These are phyloP conservation scores for Turdus rufiventris DNA, from an alignment of 2,113 vertebrate genomes.

Conservation along the genomic window DNA sequence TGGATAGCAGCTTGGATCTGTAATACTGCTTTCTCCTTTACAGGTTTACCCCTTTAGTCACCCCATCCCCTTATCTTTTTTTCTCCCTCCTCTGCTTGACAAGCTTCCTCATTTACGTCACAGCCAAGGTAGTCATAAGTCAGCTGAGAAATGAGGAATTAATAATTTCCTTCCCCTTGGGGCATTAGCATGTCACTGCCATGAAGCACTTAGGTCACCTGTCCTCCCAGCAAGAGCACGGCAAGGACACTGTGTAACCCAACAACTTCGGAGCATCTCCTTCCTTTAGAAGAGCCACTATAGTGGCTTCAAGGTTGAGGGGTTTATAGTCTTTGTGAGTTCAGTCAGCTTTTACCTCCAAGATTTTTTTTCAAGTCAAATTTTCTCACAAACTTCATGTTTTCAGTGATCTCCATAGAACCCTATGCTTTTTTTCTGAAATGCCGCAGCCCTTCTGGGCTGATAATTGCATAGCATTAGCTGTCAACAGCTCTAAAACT, in stretches of 20 bases:
- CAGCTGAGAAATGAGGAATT: not conserved
- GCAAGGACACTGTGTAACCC: not conserved
- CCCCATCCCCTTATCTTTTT: not conserved
- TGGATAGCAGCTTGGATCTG: not conserved
- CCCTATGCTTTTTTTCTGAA: not conserved
- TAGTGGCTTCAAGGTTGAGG: fast-evolving
- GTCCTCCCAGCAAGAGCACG: not conserved
- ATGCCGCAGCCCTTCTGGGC: not conserved
- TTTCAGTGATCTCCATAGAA: not conserved
- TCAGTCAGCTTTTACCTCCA: not conserved
- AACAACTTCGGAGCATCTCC: not conserved
- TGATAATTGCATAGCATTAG: not conserved
- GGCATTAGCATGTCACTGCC: not conserved
- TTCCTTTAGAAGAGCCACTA: not conserved
- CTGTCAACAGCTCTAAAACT: not conserved
- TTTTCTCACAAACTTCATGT: not conserved
- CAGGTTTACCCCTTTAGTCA: not conserved
- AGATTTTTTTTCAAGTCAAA: not conserved
- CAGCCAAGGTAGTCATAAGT: not conserved
- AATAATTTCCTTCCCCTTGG: constrained; percentile 46
- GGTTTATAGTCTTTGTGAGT: not conserved
- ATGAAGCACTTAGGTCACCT: not conserved
- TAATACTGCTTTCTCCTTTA: not conserved
- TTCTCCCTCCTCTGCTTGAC: not conserved
- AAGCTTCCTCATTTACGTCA: not conserved